Evolutionary conservation across 2,888 invertebrate species (phyloP).

Genomic region (Odontomyia ornata): DNA sequence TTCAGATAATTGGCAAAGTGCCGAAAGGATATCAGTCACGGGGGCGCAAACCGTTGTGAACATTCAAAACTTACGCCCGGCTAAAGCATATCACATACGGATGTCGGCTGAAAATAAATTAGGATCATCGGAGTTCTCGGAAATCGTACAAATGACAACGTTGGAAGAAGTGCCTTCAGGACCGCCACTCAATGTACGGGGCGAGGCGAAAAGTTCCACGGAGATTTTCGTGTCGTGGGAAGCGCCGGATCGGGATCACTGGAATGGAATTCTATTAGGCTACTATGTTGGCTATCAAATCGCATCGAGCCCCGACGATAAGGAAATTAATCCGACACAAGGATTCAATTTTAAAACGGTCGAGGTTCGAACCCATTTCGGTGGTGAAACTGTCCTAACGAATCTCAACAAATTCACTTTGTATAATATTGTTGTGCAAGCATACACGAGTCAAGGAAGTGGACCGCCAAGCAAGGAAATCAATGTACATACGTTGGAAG

Average conservation of each 20-base stretch:
- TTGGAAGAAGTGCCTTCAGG: slow-evolving; percentile 86
- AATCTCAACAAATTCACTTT: slow-evolving; percentile 81
- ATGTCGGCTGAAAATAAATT: slow-evolving; percentile 90
- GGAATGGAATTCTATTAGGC: slow-evolving; percentile 88
- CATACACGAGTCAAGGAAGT: slow-evolving; percentile 86
- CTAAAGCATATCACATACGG: slow-evolving; percentile 86
- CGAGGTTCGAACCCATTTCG: slow-evolving; percentile 76
- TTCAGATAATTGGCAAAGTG: slow-evolving; percentile 81
- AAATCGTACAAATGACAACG: slow-evolving; percentile 85
- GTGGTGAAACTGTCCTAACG: slow-evolving; percentile 73
- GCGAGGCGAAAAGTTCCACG: slow-evolving; percentile 85
- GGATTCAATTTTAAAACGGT: slow-evolving; percentile 80
- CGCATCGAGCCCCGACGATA: slow-evolving; percentile 62
- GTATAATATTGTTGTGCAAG: slow-evolving; percentile 85
- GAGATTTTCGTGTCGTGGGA: slow-evolving; percentile 88
- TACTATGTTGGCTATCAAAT: slow-evolving; percentile 88
- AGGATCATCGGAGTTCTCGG: slow-evolving; percentile 87
- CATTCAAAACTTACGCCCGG: slow-evolving; percentile 83
- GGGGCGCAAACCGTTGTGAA: slow-evolving; percentile 84
- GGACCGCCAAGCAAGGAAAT: slow-evolving; percentile 85
- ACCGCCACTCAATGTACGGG: slow-evolving; percentile 81
- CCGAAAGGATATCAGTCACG: slow-evolving; percentile 81
- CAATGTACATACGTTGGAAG: slow-evolving; percentile 82
- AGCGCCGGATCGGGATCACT: slow-evolving; percentile 83
- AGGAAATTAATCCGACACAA: slow-evolving; percentile 65